Base-by-base conservation (phyloP, 2,888 invertebrate species). In the Cryptocheilus praepositus region DNA sequence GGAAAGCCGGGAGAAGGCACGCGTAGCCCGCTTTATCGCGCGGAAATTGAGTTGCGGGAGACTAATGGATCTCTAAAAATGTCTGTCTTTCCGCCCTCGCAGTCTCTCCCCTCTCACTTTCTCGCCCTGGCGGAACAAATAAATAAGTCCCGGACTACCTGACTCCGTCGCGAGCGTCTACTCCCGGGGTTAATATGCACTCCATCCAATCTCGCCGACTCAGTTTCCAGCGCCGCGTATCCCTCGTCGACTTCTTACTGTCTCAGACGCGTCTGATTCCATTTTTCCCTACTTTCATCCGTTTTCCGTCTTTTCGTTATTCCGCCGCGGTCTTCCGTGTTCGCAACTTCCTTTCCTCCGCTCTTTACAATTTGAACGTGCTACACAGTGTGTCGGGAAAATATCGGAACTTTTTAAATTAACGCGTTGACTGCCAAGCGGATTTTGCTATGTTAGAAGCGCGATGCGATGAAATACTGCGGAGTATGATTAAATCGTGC, bases 171-270 rank as follows among this genome's bases (percentile, higher is more conserved):
- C 16, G 18, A 2, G 36, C 3, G 57, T 57, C 44, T 44, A 44
- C 57, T 36, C 28, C 44, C 44, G 57, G 44, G 57, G 57, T 57
- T 57, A 57, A 57, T 57, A 57, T 57, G 45, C 57, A 57, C 57
- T 44, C 18, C 57, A 44, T 57, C 45, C 57, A 57, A 57, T 57
- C 57, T 57, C 57, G 16, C 57, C 57, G 21, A 57, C 19, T 57
- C 44, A 19, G 44, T 57, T 57, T 19, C 57, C 57, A 44, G 15
- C 22, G 53, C 11, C 25, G 53, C 43, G 16, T 19, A 61, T 53
- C 53, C 61, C 18, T 53, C 25, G 16, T 22, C 43, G 45, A 52
- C 21, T 16, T 19, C 44, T 22, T 53, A 44, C 53, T 36, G n/a
- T 43, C 49, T 49, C 28, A 21, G 22, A 58, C 46, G 19, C 21